These are phyloP conservation scores for Hypocryptadius cinnamomeus DNA, from an alignment of 2,113 vertebrate genomes.

Conservation along the genomic window DNA sequence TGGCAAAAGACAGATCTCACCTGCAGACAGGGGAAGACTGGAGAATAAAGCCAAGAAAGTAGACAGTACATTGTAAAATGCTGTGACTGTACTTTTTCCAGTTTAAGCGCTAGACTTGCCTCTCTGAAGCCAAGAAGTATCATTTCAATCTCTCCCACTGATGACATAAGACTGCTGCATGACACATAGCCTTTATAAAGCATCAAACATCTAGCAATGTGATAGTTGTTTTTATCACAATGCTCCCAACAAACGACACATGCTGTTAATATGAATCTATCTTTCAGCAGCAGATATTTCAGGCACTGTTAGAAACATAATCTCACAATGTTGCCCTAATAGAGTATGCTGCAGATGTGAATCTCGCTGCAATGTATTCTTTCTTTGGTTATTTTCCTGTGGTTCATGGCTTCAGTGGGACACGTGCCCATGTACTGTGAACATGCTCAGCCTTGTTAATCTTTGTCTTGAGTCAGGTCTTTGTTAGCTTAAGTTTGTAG, in stretches of 20 bases:
- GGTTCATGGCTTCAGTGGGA: background rate
- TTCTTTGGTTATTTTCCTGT: conserved; percentile 37
- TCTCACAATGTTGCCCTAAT: conserved; percentile 38
- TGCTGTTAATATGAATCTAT: conserved; percentile 55
- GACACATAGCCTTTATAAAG: conserved; percentile 44
- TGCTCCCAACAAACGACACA: conserved; percentile 44
- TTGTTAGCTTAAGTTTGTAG: background rate
- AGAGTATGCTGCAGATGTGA: conserved; percentile 25
- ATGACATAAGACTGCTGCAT: conserved; percentile 1
- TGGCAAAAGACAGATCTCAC: background rate
- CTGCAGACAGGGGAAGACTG: background rate
- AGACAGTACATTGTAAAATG: background rate
- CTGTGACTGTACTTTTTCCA: background rate
- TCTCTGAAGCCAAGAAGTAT: conserved; percentile 20
- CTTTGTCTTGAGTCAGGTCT: background rate
- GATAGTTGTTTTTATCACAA: conserved; percentile 51
- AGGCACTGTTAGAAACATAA: conserved; percentile 35
- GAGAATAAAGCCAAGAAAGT: background rate
- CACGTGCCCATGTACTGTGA: background rate
- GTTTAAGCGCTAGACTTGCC: background rate
- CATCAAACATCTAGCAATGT: conserved; percentile 19
- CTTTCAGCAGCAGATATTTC: conserved; percentile 61
- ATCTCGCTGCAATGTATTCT: background rate
- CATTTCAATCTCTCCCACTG: conserved; percentile 5
- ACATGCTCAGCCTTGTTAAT: background rate